These are phyloP conservation scores for Dendroctonus ponderosae DNA, from an alignment of 1,140 invertebrate genomes.

Conservation along the genomic window DNA sequence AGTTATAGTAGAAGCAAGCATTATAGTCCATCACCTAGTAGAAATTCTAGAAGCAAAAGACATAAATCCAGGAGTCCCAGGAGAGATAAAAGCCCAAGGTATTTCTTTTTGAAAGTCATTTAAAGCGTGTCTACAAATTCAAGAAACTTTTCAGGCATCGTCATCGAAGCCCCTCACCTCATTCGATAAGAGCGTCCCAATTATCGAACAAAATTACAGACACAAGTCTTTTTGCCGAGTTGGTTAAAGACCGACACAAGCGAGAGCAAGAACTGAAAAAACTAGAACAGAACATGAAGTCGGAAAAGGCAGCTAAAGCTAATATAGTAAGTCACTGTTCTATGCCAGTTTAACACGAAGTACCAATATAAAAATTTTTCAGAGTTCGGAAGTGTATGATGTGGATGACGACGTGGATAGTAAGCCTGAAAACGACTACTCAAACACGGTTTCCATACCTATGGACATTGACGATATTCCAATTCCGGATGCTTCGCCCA, in stretches of 20 bases:
- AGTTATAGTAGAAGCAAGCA: conserved; percentile 43
- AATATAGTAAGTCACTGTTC: neutral
- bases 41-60: conserved; percentile 41
- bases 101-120: conserved; percentile 8
- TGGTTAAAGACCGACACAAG: conserved; percentile 82
- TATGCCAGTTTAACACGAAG: neutral
- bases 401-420: conserved; percentile 37
- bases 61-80: conserved; percentile 47
- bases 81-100: conserved; percentile 44
- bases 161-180: conserved; percentile 47
- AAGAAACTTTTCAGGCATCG: conserved; percentile 35
- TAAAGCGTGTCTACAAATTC: neutral
- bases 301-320: conserved; percentile 7
- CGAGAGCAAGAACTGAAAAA: conserved; percentile 70
- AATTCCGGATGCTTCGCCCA: conserved; percentile 31
- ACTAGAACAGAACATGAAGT: conserved; percentile 61
- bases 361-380: neutral
- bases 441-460: conserved; percentile 33
- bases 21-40: conserved; percentile 42
- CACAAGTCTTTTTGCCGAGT: conserved; percentile 82
- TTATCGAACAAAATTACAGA: conserved; percentile 64
- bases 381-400: neutral
- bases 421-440: conserved; percentile 15
- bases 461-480: conserved; percentile 50
- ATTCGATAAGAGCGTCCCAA: conserved; percentile 46